Evolutionary conservation across 2,113 vertebrate genomes (phyloP).

Genomic region (Alligator mississippiensis): DNA sequence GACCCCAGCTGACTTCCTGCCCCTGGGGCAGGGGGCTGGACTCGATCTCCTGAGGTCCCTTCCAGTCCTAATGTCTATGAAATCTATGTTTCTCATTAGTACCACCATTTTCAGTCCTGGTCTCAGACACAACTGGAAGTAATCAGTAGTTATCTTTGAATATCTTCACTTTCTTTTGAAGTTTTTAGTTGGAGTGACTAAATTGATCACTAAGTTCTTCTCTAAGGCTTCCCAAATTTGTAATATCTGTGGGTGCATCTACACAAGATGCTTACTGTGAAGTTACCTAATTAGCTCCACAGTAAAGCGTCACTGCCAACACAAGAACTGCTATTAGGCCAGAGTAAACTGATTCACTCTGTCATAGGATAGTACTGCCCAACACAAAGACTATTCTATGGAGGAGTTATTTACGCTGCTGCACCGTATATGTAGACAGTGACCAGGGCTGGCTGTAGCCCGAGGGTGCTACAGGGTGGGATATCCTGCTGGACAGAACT

Average conservation of each 20-base stretch:
- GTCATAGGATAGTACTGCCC: background rate
- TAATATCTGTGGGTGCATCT: background rate
- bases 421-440: background rate
- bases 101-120: background rate
- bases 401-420: background rate
- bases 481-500: too few species aligned
- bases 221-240: background rate
- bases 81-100: background rate
- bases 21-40: too few species aligned
- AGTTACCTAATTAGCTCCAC: too few species aligned
- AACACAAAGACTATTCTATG: background rate
- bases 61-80: too few species aligned
- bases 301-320: background rate
- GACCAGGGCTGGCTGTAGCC: too few species aligned
- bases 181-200: background rate
- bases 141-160: background rate
- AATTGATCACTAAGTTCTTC: background rate
- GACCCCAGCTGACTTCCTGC: too few species aligned
- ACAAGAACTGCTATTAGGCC: background rate
- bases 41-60: too few species aligned
- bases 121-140: background rate
- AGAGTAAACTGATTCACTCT: background rate
- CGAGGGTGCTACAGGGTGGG: too few species aligned
- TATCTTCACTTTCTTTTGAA: background rate
- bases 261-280: too few species aligned